Percentiles rank a stretch among this genome's conserved stretches.
These are phyloP conservation scores for Holothuria leucospilota DNA, from an alignment of 53 echinoderm and acorn worm genomes.

Conservation along the genomic window DNA sequence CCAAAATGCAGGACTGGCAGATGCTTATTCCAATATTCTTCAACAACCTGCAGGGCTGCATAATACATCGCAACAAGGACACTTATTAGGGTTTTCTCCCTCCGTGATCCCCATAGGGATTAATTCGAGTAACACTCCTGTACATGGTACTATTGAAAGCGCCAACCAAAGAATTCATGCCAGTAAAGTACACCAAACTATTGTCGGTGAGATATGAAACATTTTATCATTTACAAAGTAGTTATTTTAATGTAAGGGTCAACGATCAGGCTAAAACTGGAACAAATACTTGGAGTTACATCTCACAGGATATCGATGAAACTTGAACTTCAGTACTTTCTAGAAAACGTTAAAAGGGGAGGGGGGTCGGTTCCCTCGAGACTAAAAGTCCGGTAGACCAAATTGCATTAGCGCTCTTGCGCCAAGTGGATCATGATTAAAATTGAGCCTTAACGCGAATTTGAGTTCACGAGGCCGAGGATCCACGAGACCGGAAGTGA, in stretches of 20 bases:
- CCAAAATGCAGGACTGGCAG: slow-evolving; percentile 1
- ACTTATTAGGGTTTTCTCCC: background rate
- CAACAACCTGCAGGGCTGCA: slow-evolving; percentile 8
- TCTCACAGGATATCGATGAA: too few species aligned
- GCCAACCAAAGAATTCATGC: slow-evolving; percentile 9
- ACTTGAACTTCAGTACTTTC: too few species aligned
- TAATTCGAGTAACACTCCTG: background rate
- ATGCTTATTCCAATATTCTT: background rate
- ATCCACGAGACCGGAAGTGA: too few species aligned
- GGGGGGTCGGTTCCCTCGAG: too few species aligned
- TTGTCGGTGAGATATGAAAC: background rate
- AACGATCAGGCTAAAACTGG: too few species aligned
- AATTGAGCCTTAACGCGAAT: too few species aligned
- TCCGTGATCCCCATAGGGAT: background rate
- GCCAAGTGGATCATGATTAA: too few species aligned
- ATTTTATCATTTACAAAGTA: background rate
- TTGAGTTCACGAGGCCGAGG: too few species aligned
- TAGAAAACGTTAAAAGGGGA: too few species aligned
- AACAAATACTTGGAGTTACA: too few species aligned
- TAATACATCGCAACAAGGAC: slow-evolving; percentile 5
- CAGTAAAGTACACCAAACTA: background rate
- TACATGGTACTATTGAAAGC: slow-evolving; percentile 4
- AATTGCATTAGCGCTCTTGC: too few species aligned
- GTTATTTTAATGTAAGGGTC: background rate
- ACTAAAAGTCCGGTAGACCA: too few species aligned